phyloP scores from a whole-genome alignment of 1,140 invertebrate genomes.

The Drosophila grimshawi region DNA sequence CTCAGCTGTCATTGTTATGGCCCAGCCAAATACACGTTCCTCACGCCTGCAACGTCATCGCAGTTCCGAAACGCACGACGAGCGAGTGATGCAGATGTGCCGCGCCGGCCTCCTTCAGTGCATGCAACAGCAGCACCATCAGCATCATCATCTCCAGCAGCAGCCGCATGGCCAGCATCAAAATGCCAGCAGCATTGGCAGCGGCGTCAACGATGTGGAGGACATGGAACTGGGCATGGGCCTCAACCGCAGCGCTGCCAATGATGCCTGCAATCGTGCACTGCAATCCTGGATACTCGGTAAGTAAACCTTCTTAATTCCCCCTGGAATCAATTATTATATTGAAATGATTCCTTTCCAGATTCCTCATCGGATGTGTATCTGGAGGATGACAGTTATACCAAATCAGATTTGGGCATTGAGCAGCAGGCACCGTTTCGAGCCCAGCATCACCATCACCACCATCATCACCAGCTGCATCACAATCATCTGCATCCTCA shows the following conservation, averaged over 20 bases:
- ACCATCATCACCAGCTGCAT: constrained; percentile 44
- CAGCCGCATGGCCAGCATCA: constrained; percentile 45
- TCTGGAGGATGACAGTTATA: constrained; percentile 81
- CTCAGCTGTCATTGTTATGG: constrained; percentile 42
- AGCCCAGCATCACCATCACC: constrained; percentile 57
- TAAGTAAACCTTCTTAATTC: constrained; percentile 25
- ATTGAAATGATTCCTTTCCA: constrained; percentile 10
- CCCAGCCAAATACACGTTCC: constrained; percentile 47
- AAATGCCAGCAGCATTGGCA: constrained; percentile 17
- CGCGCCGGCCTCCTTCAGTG: constrained; percentile 65
- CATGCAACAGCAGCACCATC: constrained; percentile 68
- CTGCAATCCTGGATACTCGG: constrained; percentile 78
- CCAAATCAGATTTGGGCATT: constrained; percentile 82
- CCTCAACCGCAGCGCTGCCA: constrained; percentile 48
- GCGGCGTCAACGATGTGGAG: constrained; percentile 55
- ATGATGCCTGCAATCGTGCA: constrained; percentile 52
- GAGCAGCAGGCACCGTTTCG: constrained; percentile 68
- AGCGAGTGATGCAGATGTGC: constrained; percentile 73
- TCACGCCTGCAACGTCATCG: constrained; percentile 76
- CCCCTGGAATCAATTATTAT: constrained; percentile 1
- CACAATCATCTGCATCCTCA: constrained; percentile 50
- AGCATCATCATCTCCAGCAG: constrained; percentile 53
- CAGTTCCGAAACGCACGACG: constrained; percentile 81
- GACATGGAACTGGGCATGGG: constrained; percentile 72
- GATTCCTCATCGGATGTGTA: constrained; percentile 83